Conservation (phyloP, 2,113 vertebrate genomes). For the Paratilapia polleni region DNA sequence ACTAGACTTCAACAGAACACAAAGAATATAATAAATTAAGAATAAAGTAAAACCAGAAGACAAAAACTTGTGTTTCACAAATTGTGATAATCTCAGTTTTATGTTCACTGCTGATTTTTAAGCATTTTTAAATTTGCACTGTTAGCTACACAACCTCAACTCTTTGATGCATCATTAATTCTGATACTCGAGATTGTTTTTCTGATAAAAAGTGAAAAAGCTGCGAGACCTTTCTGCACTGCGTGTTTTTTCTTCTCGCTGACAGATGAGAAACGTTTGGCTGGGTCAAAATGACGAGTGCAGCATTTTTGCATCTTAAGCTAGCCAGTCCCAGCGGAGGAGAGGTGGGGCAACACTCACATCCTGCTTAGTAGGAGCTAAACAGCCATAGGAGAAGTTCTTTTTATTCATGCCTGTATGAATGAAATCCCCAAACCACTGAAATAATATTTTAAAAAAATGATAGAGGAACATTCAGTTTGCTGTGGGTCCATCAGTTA, state of each 20-base stretch:
- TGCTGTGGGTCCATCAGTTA: too few relatives aligned
- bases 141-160: too few relatives aligned
- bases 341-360: neutral
- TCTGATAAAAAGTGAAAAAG: neutral
- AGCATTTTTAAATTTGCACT: neutral
- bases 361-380: neutral
- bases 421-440: too few relatives aligned
- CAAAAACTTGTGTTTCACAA: neutral
- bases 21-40: neutral
- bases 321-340: too few relatives aligned
- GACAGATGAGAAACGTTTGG: too few relatives aligned
- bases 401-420: too few relatives aligned
- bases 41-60: neutral
- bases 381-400: too few relatives aligned
- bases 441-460: too few relatives aligned
- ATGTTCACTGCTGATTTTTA: fast-evolving
- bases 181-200: neutral
- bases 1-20: too few relatives aligned
- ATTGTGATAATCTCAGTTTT: neutral
- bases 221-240: neutral
- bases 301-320: too few relatives aligned
- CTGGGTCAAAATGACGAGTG: too few relatives aligned
- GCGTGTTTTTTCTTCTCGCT: too few relatives aligned
- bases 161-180: neutral
- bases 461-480: neutral